These are phyloP conservation scores for Liopterus haemorrhoidalis DNA, from an alignment of 2,888 invertebrate species.

Conservation along the genomic window DNA sequence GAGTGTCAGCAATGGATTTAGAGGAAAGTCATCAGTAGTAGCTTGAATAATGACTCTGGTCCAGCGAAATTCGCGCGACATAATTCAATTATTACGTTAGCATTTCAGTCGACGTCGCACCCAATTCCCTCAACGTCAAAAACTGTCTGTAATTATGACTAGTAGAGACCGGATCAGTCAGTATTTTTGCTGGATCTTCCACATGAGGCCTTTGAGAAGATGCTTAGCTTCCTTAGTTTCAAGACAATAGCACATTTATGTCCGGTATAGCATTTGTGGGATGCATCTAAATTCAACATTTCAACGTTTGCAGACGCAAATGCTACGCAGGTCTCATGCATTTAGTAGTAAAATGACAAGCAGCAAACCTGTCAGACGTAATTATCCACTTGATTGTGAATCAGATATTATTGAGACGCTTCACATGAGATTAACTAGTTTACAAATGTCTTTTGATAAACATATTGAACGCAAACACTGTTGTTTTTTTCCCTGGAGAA, in stretches of 20 bases:
- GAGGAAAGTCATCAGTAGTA: slow-evolving; percentile 36
- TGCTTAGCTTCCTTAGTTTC: slow-evolving; percentile 66
- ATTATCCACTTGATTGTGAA: slow-evolving; percentile 84
- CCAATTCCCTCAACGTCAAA: slow-evolving; percentile 2
- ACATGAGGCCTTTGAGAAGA: slow-evolving; percentile 72
- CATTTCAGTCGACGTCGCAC: slow-evolving; percentile 9
- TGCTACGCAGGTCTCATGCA: slow-evolving; percentile 75
- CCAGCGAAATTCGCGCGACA: slow-evolving; percentile 40
- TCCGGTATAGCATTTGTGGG: slow-evolving; percentile 74
- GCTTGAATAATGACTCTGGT: slow-evolving; percentile 30
- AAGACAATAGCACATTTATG: slow-evolving; percentile 72
- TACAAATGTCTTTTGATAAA: slow-evolving; percentile 92
- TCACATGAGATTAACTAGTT: slow-evolving; percentile 81
- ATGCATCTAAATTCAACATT: slow-evolving; percentile 78
- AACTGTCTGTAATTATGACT: slow-evolving; percentile 30
- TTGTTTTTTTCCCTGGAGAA: slow-evolving; percentile 92
- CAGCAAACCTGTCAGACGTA: slow-evolving; percentile 81
- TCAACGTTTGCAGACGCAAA: slow-evolving; percentile 75
- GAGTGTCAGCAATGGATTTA: slow-evolving; percentile 44
- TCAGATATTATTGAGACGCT: slow-evolving; percentile 89
- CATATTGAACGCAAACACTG: slow-evolving; percentile 89
- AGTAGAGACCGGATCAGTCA: slow-evolving; percentile 30
- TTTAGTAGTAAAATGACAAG: slow-evolving; percentile 90
- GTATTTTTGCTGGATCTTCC: slow-evolving; percentile 65
- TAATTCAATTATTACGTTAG: slow-evolving; percentile 26